Evolutionary conservation across 2,888 invertebrate species (phyloP).

Genomic region (Helleia helle): DNA sequence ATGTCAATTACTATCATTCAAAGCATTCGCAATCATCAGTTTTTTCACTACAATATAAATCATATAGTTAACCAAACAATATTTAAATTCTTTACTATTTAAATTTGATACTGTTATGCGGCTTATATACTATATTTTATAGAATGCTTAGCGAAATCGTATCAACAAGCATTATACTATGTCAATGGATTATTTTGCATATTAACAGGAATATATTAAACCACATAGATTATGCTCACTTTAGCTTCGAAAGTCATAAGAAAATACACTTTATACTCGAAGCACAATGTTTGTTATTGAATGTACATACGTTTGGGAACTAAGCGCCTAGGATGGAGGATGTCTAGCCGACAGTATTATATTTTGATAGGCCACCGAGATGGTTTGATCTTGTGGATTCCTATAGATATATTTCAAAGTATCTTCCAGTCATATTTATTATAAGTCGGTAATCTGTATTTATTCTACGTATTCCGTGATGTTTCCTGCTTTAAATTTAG

Average conservation of each 20-base stretch:
- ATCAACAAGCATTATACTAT: too few relatives aligned
- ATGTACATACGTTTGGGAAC: constrained; percentile 12
- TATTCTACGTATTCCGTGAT: neutral
- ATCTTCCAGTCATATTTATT: constrained; percentile 1
- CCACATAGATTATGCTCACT: neutral
- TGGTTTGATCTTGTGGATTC: constrained; percentile 5
- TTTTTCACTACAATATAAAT: too few relatives aligned
- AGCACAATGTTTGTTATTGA: constrained; percentile 33
- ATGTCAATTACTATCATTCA: too few relatives aligned
- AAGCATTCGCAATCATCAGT: too few relatives aligned
- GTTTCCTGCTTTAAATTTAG: neutral
- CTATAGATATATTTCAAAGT: constrained; percentile 4
- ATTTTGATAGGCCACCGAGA: constrained; percentile 27
- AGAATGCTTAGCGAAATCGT: too few relatives aligned
- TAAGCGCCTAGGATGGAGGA: constrained; percentile 27
- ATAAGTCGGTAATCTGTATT: constrained; percentile 11
- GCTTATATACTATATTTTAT: too few relatives aligned
- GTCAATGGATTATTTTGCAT: too few relatives aligned
- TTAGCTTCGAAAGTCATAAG: neutral
- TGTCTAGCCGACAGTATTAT: constrained; percentile 47
- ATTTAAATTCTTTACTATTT: too few relatives aligned
- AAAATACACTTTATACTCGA: constrained; percentile 21
- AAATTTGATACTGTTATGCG: too few relatives aligned
- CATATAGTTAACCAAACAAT: too few relatives aligned
- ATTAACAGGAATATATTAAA: neutral